phyloP scores from a whole-genome alignment of 2,888 invertebrate genomes.

The Dione juno region DNA sequence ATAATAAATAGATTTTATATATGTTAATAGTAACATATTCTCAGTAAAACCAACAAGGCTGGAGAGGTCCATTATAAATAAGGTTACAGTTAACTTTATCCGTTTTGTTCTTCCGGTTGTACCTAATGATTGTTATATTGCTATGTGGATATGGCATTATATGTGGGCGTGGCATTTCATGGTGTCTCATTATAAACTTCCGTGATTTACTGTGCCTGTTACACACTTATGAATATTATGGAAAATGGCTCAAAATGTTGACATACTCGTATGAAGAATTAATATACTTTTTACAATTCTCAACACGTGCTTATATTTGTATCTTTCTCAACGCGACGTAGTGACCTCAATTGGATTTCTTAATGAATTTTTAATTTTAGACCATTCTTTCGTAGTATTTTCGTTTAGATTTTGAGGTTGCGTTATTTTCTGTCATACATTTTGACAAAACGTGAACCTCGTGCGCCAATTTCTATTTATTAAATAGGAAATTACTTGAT shows the following conservation, averaged over 20 bases:
- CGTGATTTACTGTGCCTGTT: background rate
- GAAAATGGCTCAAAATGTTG: too few relatives aligned
- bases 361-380: conserved; percentile 12
- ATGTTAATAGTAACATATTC: background rate
- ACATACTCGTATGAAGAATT: too few relatives aligned
- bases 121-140: conserved; percentile 2
- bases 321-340: conserved; percentile 3
- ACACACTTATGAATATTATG: background rate
- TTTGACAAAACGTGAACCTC: background rate
- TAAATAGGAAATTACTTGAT: too few relatives aligned
- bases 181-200: conserved; percentile 1
- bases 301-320: conserved; percentile 1
- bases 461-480: too few relatives aligned
- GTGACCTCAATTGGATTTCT: conserved; percentile 12
- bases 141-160: conserved; percentile 7
- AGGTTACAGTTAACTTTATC: conserved; percentile 22
- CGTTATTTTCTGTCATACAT: too few relatives aligned
- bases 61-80: conserved; percentile 2
- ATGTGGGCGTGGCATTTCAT: conserved; percentile 4
- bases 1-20: too few relatives aligned
- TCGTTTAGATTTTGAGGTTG: background rate
- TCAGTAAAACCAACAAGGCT: background rate
- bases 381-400: conserved; percentile 1
- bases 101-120: conserved; percentile 22
- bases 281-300: background rate